These are phyloP conservation scores for Melospiza georgiana DNA, from an alignment of 2,113 vertebrate genomes.

Conservation along the genomic window DNA sequence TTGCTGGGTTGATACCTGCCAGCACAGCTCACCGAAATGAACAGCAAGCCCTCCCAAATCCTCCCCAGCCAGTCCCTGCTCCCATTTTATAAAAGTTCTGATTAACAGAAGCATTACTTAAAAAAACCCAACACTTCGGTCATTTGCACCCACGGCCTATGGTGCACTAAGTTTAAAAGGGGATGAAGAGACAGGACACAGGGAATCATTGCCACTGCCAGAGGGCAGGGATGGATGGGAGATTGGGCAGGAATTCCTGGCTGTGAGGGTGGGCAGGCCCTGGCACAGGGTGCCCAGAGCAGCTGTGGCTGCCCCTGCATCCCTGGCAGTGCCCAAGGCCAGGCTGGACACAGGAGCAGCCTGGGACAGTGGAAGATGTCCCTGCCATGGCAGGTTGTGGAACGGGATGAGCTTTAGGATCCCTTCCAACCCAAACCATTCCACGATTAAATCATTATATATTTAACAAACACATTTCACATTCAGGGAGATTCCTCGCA, in stretches of 20 bases:
- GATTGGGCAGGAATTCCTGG: fast-evolving
- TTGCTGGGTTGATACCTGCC: fast-evolving
- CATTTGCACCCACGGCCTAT: fast-evolving
- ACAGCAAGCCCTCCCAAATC: neutral
- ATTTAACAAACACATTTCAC: neutral
- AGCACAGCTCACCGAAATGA: neutral
- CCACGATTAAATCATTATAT: fast-evolving
- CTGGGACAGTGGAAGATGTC: fast-evolving
- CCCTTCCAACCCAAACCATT: neutral
- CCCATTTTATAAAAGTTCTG: neutral
- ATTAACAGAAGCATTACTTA: neutral
- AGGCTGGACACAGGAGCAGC: fast-evolving
- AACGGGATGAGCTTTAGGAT: neutral
- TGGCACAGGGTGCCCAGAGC: neutral
- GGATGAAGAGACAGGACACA: neutral
- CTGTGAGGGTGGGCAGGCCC: fast-evolving
- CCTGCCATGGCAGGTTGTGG: neutral
- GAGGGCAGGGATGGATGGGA: neutral
- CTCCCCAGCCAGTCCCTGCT: neutral
- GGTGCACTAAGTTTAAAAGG: neutral
- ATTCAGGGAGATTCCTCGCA: fast-evolving
- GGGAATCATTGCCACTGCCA: neutral
- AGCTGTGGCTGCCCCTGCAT: neutral
- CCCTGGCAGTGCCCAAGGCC: neutral
- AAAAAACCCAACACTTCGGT: neutral